Evolutionary conservation across 2,113 vertebrate species (phyloP).

Genomic region (Engraulis encrasicolus): DNA sequence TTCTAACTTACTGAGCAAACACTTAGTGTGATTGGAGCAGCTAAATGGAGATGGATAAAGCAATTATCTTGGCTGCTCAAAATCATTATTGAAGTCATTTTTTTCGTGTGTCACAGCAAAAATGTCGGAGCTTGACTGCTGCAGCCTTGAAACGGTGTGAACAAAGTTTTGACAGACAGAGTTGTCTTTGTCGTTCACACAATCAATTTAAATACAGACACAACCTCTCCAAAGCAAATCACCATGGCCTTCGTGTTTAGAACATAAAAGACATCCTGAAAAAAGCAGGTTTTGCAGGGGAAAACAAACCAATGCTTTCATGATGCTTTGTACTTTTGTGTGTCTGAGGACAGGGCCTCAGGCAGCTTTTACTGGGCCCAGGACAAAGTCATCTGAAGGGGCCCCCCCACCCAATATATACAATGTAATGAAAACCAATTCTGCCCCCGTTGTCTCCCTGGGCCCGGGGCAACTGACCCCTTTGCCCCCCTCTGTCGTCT

Average conservation of each 20-base stretch:
- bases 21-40: conserved; percentile 50
- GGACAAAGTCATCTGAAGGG: too few relatives aligned
- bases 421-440: too few relatives aligned
- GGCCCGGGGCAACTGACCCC: too few relatives aligned
- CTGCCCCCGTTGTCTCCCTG: too few relatives aligned
- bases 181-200: background rate
- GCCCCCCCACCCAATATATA: too few relatives aligned
- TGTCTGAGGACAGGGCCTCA: too few relatives aligned
- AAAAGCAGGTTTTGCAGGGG: background rate
- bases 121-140: background rate
- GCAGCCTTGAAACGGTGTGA: background rate
- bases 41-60: conserved; percentile 67
- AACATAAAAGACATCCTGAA: background rate
- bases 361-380: too few relatives aligned
- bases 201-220: too few relatives aligned
- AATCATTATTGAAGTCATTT: conserved; percentile 46
- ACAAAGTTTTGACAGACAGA: background rate
- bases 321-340: background rate
- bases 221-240: too few relatives aligned
- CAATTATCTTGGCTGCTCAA: conserved; percentile 52
- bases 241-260: background rate
- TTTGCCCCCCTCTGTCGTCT: too few relatives aligned
- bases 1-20: conserved; percentile 38
- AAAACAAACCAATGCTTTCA: background rate
- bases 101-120: background rate